Conservation (phyloP, 2,888 invertebrate species). For the Ormyrus labotus region DNA sequence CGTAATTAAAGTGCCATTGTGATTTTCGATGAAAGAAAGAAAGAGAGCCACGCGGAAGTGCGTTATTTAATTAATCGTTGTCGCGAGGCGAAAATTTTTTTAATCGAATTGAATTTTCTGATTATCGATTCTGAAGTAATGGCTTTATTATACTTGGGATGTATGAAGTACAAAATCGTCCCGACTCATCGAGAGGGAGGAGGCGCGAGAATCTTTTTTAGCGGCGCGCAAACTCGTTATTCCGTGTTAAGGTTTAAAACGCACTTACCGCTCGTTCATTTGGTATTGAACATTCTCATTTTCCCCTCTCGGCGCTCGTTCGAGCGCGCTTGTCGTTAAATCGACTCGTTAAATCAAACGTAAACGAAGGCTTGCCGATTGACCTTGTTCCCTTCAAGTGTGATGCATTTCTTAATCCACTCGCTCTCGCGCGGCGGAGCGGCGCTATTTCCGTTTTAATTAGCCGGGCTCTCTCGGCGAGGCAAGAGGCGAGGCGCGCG, state of each 20-base stretch:
- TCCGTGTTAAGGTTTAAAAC: conserved; percentile 29
- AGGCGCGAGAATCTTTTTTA: too few species aligned
- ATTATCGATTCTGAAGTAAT: not conserved
- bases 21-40: not conserved
- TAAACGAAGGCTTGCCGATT: conserved; percentile 19
- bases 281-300: conserved; percentile 11
- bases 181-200: too few species aligned
- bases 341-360: conserved; percentile 53
- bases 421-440: not conserved
- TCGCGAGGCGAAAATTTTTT: not conserved
- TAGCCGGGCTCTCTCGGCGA: conserved; percentile 11
- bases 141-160: too few species aligned
- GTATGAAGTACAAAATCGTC: too few species aligned
- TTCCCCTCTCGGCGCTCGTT: not conserved
- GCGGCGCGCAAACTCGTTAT: conserved; percentile 34
- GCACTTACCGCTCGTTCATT: conserved; percentile 28
- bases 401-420: conserved; percentile 44
- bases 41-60: not conserved
- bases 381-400: conserved; percentile 20
- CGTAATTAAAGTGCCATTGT: too few species aligned
- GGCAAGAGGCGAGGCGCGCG: not conserved
- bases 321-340: conserved; percentile 41
- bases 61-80: not conserved
- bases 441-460: conserved; percentile 40
- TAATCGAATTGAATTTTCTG: not conserved